Evolutionary conservation across 2,797 vertebrate species (phyloP).

Genomic region (Arrhamphus sclerolepis): DNA sequence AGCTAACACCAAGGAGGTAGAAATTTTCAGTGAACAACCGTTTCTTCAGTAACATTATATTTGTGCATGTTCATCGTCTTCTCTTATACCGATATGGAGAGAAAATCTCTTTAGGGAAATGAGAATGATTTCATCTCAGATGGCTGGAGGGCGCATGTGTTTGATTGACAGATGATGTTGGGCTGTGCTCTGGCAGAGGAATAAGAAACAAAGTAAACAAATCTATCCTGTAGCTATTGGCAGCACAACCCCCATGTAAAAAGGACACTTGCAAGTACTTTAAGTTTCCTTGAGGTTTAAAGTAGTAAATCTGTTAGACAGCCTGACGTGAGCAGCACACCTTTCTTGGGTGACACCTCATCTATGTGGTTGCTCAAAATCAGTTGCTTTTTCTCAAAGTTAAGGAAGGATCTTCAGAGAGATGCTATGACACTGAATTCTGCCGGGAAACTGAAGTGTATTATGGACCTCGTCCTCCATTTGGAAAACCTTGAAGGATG

Average conservation of each 20-base stretch:
- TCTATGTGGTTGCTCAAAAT: background rate
- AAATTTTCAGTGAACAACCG: background rate
- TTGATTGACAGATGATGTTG: slow-evolving; percentile 21
- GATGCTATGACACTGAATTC: no score
- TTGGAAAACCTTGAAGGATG: no score
- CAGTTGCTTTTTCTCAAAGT: no score
- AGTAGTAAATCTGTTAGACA: slow-evolving; percentile 1
- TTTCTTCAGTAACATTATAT: slow-evolving; percentile 6
- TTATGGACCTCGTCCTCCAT: no score
- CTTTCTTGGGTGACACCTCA: background rate
- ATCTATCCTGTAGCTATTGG: slow-evolving; percentile 2
- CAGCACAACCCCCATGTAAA: background rate
- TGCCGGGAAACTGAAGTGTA: no score
- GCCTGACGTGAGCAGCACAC: slow-evolving; percentile 1
- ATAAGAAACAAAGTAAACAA: slow-evolving; percentile 15
- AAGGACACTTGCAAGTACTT: background rate
- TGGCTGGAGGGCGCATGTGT: background rate
- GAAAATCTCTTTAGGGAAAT: slow-evolving; percentile 1
- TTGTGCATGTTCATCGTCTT: background rate
- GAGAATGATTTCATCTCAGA: background rate
- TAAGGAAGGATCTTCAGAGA: no score
- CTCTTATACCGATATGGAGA: background rate
- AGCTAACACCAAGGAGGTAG: slow-evolving; percentile 1
- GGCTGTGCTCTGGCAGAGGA: background rate
- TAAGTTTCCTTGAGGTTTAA: background rate